Evolutionary conservation across 2,888 invertebrate species (phyloP).

Genomic region (Eristalis intricaria): DNA sequence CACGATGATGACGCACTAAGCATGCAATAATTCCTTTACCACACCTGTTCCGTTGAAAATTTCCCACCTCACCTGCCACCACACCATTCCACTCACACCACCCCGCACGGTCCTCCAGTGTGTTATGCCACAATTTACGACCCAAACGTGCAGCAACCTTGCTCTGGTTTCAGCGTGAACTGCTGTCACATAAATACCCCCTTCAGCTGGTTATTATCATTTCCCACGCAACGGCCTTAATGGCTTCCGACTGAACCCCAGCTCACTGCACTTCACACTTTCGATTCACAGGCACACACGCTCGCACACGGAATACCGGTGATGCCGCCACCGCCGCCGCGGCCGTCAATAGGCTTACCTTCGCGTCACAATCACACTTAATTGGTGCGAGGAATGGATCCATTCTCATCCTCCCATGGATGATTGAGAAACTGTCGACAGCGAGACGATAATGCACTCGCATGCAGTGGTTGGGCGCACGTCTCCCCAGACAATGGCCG

Average conservation of each 20-base stretch:
- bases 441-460: neutral
- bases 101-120: neutral
- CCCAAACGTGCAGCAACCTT: conserved; percentile 11
- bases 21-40: neutral
- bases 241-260: conserved; percentile 26
- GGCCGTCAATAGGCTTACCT: neutral
- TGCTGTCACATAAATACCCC: conserved; percentile 20
- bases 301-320: conserved; percentile 4
- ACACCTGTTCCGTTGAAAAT: neutral
- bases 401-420: conserved; percentile 1
- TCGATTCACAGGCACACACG: conserved; percentile 22
- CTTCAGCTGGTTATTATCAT: conserved; percentile 23
- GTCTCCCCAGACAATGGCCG: conserved; percentile 46
- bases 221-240: conserved; percentile 42
- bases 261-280: conserved; percentile 45
- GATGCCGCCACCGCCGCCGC: neutral
- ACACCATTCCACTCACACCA: neutral
- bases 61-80: neutral
- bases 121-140: conserved; percentile 2
- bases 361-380: conserved; percentile 48
- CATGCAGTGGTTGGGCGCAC: conserved; percentile 48
- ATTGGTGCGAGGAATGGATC: conserved; percentile 30
- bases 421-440: neutral
- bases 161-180: conserved; percentile 24
- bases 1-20: neutral